These are phyloP conservation scores for Rotaria sp. DNA, from an alignment of 2,888 invertebrate genomes.

Conservation along the genomic window DNA sequence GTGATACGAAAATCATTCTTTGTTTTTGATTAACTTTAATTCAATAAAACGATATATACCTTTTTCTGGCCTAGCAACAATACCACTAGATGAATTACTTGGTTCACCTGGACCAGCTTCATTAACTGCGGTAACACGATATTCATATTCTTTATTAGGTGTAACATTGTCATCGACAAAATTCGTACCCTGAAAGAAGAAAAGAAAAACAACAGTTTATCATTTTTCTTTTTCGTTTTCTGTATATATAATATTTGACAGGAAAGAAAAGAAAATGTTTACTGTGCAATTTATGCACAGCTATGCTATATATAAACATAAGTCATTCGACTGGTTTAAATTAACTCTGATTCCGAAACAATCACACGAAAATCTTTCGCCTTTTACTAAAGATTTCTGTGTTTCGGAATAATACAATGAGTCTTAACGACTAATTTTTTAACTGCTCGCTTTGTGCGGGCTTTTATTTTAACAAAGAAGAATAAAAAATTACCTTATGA, in stretches of 20 bases:
- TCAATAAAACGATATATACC: conserved; percentile 44
- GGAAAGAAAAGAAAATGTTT: neutral
- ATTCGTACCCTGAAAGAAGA: conserved; percentile 45
- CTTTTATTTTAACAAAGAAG: neutral
- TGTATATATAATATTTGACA: neutral
- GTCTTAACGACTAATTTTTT: conserved; percentile 23
- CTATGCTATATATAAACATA: neutral
- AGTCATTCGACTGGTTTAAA: neutral
- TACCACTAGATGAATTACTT: conserved; percentile 48
- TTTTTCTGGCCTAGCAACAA: conserved; percentile 54
- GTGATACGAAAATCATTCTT: too few relatives aligned
- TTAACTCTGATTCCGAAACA: conserved; percentile 22
- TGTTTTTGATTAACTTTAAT: too few relatives aligned
- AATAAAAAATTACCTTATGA: neutral
- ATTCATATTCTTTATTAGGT: conserved; percentile 61
- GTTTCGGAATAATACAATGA: conserved; percentile 21
- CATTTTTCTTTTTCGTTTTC: neutral
- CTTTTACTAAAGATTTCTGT: conserved; percentile 27
- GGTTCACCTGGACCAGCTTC: conserved; percentile 55
- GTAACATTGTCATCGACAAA: conserved; percentile 66
- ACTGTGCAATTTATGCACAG: neutral
- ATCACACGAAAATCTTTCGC: conserved; percentile 20
- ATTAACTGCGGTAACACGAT: conserved; percentile 56
- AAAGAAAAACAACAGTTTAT: neutral
- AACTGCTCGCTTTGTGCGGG: conserved; percentile 28